phyloP scores from a whole-genome alignment of 2,113 vertebrate genomes.

The Tretioscincus oriximinensis region DNA sequence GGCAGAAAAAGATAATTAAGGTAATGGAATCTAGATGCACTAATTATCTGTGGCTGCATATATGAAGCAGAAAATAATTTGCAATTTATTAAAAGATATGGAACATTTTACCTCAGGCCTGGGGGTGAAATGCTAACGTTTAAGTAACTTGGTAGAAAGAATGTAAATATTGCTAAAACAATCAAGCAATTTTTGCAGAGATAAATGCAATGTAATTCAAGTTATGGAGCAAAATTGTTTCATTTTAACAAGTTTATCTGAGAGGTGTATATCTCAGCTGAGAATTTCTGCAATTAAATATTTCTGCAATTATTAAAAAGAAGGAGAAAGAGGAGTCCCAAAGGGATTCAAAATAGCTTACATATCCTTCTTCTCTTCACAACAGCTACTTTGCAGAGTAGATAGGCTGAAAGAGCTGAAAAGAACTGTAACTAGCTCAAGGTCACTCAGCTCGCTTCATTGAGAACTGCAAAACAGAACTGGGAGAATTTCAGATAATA shows the following conservation, averaged over 20 bases:
- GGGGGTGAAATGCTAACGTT: neutral
- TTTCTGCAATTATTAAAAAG: no score
- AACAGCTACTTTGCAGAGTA: no score
- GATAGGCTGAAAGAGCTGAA: no score
- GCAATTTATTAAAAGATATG: conserved; percentile 10
- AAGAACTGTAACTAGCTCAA: no score
- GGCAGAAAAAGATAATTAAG: conserved; percentile 1
- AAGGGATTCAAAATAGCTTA: no score
- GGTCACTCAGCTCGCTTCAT: no score
- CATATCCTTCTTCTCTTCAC: no score
- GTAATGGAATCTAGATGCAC: conserved; percentile 13
- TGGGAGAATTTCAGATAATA: no score
- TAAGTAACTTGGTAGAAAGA: conserved; percentile 10
- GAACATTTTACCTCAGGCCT: neutral
- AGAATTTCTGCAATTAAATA: no score
- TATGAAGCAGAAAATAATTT: neutral
- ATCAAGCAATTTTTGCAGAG: neutral
- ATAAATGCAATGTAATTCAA: conserved; percentile 3
- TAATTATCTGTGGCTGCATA: neutral
- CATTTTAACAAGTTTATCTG: conserved; percentile 4
- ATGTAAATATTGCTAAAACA: neutral
- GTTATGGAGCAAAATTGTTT: neutral
- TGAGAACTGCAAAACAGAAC: no score
- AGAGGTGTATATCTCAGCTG: neutral
- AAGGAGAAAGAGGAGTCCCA: no score